Conservation (phyloP, 2,888 invertebrate genomes). For the Synanthedon andrenaeformis region DNA sequence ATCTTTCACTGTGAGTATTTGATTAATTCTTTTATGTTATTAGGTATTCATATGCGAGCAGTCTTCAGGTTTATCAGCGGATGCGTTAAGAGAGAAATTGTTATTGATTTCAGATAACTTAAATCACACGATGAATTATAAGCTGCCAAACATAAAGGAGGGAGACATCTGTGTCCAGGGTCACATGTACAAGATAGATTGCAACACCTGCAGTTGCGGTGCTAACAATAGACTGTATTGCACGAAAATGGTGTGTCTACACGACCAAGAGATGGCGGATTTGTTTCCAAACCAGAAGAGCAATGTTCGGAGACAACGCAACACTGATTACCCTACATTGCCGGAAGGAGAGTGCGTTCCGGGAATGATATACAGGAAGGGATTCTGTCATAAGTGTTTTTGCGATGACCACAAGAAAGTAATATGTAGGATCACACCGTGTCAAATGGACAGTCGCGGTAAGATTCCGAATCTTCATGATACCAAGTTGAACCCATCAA, state of each 20-base stretch:
- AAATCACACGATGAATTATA: no score
- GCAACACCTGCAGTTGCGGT: constrained; percentile 45
- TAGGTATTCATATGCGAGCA: no score
- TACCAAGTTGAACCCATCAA: background rate
- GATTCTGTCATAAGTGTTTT: constrained; percentile 28
- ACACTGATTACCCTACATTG: constrained; percentile 9
- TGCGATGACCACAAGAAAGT: constrained; percentile 19
- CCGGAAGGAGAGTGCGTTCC: constrained; percentile 22
- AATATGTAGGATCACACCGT: constrained; percentile 13
- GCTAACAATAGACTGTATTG: constrained; percentile 30
- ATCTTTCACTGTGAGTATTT: no score
- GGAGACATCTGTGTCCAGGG: constrained; percentile 32
- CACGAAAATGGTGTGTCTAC: constrained; percentile 42
- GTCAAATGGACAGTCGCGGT: constrained; percentile 13
- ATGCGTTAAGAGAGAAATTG: no score
- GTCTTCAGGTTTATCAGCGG: no score
- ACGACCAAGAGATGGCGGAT: constrained; percentile 1
- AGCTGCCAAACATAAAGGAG: constrained; percentile 16
- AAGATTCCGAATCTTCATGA: constrained; percentile 1
- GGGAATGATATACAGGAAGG: constrained; percentile 29
- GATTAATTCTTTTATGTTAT: no score
- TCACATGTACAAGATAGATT: constrained; percentile 30
- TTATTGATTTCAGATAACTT: no score
- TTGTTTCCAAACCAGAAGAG: constrained; percentile 1
- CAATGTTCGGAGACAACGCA: constrained; percentile 3